Conservation (phyloP, 2,113 vertebrate species). For the Campylorhamphus procurvoides region DNA sequence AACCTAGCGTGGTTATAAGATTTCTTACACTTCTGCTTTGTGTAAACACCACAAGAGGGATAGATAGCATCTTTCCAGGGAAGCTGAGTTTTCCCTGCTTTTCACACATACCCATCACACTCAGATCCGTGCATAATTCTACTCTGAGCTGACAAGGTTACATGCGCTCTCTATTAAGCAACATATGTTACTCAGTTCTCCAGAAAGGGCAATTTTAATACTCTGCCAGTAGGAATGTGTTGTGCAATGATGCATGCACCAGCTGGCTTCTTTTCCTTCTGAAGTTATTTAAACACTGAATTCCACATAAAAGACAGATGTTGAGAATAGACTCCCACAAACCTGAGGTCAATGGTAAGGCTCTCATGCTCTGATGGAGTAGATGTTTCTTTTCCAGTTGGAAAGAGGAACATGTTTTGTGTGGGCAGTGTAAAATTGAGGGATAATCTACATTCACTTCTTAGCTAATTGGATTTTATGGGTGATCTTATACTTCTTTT, state of each 20-base stretch:
- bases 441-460: background rate
- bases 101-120: background rate
- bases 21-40: background rate
- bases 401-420: background rate
- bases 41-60: background rate
- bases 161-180: conserved; percentile 1
- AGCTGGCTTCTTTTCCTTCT: conserved; percentile 35
- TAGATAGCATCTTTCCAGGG: background rate
- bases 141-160: conserved; percentile 1
- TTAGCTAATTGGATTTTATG: background rate
- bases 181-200: conserved; percentile 15
- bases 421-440: background rate
- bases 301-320: background rate
- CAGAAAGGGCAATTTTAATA: conserved; percentile 4
- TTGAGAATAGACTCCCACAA: background rate
- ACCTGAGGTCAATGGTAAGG: background rate
- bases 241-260: background rate
- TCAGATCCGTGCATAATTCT: background rate
- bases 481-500: background rate
- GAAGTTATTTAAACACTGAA: conserved; percentile 14
- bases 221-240: background rate
- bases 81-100: background rate
- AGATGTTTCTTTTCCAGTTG: background rate
- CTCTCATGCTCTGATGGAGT: background rate
- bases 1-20: background rate